Base-by-base conservation (phyloP, 1,140 invertebrate species). In the Hirudo medicinalis region DNA sequence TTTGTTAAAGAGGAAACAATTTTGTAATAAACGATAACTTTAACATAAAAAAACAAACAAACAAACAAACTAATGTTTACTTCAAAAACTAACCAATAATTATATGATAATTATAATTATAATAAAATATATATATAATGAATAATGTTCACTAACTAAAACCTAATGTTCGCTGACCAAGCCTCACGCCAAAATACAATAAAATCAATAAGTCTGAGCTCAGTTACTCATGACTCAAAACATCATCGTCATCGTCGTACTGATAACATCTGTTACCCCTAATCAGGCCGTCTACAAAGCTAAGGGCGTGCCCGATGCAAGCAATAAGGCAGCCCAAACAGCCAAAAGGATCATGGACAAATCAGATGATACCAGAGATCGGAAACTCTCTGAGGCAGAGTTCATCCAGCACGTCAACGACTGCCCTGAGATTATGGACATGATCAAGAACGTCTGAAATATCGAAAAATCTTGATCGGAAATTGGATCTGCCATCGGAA, bases 281-380 rank as follows among this genome's bases (percentile, higher is more conserved):
- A 19, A 32, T 68, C 67, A 68, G 67, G 27, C 67, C 29, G 36
- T 68, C 25, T 68, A 68, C 67, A 68, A 43, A 68, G n/a, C 27
- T 4, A 25, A 36, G 20, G 36, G 36, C n/a, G 27, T 68, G n/a
- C n/a, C 67, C 27, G 36, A 68, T 40, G 22, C 67, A 25, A 29
- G 19, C 36, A n/a, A 68, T 11, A 68, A 68, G 36, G 67, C 67
- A 5, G 36, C 20, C 20, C 22, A 32, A 9, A 43, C 36, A n/a
- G 67, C 67, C 27, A 68, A 40, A 36, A 43, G n/a, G 20, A 68
- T 68, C 36, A n/a, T 68, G 27, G 36, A 43, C 36, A 68, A 68
- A 68, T 25, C 67, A 29, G 67, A 68, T 32, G 67, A 68, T 43
- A 68, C 11, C 27, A 43, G 19, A 32, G 67, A 68, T 19, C 4